phyloP scores from a whole-genome alignment of 2,888 invertebrate genomes.

The Philhelius pedissequus region DNA sequence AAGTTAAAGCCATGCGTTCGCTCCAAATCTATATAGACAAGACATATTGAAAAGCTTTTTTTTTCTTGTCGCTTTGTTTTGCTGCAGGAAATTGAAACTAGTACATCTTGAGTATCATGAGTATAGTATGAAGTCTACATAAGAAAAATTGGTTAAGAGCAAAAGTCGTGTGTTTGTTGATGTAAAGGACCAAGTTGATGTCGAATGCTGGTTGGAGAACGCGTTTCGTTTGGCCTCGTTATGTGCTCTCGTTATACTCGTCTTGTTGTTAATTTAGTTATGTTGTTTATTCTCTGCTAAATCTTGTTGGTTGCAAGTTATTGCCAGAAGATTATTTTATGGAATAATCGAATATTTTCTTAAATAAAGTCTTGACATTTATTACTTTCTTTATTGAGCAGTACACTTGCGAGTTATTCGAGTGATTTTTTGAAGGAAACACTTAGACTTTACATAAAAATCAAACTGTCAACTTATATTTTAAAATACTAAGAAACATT shows the following conservation, averaged over 20 bases:
- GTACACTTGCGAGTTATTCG: too few relatives aligned
- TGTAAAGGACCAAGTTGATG: conserved; percentile 34
- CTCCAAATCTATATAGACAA: not conserved
- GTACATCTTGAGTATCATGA: not conserved
- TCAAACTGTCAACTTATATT: too few relatives aligned
- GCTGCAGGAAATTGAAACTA: conserved; percentile 6
- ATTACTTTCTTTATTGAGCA: not conserved
- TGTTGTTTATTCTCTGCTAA: not conserved
- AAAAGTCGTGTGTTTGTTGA: not conserved
- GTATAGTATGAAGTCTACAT: too few relatives aligned
- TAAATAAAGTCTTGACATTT: not conserved
- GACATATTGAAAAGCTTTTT: not conserved
- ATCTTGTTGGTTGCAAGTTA: not conserved
- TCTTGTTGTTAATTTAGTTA: not conserved
- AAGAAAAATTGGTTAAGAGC: not conserved
- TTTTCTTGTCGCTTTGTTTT: not conserved
- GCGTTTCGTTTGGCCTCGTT: conserved; percentile 27
- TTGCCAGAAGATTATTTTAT: conserved; percentile 8
- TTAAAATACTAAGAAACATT: too few relatives aligned
- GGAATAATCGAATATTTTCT: not conserved
- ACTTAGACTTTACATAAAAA: too few relatives aligned
- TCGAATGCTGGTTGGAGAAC: not conserved
- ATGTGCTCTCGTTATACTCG: conserved; percentile 19
- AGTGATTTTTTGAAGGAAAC: too few relatives aligned
- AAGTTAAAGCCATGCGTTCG: conserved; percentile 18